Percentiles rank a stretch among this genome's conserved stretches.
phyloP scores from a whole-genome alignment of 2,113 vertebrate genomes.

The Vicugna pacos region DNA sequence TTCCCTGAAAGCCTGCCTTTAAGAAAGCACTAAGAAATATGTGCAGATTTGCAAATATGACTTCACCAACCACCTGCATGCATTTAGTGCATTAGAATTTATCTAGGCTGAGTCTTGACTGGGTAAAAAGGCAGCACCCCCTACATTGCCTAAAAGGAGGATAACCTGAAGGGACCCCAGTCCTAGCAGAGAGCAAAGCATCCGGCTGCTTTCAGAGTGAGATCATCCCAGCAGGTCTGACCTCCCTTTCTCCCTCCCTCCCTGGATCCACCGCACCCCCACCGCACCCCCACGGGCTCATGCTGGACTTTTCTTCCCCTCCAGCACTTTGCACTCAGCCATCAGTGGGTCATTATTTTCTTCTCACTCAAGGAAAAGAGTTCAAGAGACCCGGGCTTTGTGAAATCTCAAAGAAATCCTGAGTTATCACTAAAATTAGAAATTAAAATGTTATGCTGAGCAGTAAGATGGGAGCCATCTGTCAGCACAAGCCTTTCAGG shows the following conservation, averaged over 20 bases:
- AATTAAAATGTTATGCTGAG: constrained; percentile 36
- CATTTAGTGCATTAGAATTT: neutral
- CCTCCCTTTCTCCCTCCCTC: neutral
- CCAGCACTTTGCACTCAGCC: neutral
- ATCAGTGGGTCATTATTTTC: neutral
- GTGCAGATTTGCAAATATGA: neutral
- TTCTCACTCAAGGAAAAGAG: constrained; percentile 45
- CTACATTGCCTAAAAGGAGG: neutral
- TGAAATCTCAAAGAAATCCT: constrained; percentile 67
- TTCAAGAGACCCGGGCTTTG: constrained; percentile 62
- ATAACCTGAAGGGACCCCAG: neutral
- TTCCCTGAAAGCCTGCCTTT: neutral
- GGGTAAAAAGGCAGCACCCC: neutral
- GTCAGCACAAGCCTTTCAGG: neutral
- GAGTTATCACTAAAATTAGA: constrained; percentile 71
- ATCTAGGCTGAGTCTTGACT: neutral
- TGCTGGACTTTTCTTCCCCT: neutral
- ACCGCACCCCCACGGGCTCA: neutral
- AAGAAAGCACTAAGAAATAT: neutral
- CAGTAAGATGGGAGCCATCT: neutral
- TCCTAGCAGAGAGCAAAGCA: neutral
- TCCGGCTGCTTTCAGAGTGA: neutral
- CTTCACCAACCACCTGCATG: neutral
- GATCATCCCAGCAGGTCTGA: neutral
- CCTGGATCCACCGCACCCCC: neutral